Evolutionary conservation across 2,888 invertebrate genomes (phyloP).

Genomic region (Blastobasis lacticolella): DNA sequence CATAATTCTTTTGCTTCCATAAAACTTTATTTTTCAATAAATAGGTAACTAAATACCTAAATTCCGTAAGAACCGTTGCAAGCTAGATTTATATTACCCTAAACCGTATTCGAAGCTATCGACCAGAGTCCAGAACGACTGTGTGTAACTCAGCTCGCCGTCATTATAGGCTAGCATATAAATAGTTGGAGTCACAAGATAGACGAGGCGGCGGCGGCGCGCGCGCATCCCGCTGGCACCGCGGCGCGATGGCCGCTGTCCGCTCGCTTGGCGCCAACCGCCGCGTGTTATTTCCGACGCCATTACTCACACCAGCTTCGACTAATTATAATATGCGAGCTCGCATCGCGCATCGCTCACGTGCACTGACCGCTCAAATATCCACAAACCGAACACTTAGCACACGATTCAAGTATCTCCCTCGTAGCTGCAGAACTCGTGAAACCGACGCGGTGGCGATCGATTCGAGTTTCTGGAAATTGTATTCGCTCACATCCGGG

Average conservation of each 20-base stretch:
- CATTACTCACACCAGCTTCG: slow-evolving; percentile 67
- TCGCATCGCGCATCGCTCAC: slow-evolving; percentile 35
- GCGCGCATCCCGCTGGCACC: slow-evolving; percentile 39
- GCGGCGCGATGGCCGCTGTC: slow-evolving; percentile 12
- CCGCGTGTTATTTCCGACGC: slow-evolving; percentile 67
- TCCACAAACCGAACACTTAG: slow-evolving; percentile 12
- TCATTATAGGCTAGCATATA: slow-evolving; percentile 23
- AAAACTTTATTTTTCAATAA: too few species aligned
- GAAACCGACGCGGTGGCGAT: too few species aligned
- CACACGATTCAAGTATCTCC: too few species aligned
- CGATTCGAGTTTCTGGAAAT: too few species aligned
- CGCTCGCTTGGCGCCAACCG: slow-evolving; percentile 62
- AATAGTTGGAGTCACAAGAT: slow-evolving; percentile 62
- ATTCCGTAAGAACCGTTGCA: too few species aligned
- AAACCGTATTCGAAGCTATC: too few species aligned
- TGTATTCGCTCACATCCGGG: too few species aligned
- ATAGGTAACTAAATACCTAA: too few species aligned
- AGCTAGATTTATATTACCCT: too few species aligned
- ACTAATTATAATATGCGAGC: slow-evolving; percentile 70
- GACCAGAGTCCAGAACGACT: too few species aligned
- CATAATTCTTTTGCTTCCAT: too few species aligned
- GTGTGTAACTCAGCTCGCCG: slow-evolving; percentile 36
- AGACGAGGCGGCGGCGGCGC: slow-evolving; percentile 49
- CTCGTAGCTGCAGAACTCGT: too few species aligned
- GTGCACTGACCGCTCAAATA: slow-evolving; percentile 44